phyloP scores from a whole-genome alignment of 2,113 vertebrate species.

The Rhinopomastus cyanomelas region DNA sequence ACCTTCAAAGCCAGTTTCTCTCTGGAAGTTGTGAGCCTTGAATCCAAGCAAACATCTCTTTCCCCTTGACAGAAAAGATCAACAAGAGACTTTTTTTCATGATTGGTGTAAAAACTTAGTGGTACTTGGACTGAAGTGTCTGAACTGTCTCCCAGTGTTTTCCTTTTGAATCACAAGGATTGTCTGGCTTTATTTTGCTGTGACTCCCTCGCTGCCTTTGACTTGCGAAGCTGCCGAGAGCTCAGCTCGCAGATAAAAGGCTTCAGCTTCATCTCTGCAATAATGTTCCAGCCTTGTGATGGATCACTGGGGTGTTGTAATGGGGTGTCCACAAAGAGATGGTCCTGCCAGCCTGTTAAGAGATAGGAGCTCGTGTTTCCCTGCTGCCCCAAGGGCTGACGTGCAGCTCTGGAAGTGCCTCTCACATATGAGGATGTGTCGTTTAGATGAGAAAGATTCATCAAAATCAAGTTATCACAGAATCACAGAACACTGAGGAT shows the following conservation, averaged over 20 bases:
- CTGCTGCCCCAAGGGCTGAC: too few species aligned
- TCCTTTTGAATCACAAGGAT: neutral
- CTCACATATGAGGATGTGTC: too few species aligned
- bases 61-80: neutral
- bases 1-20: neutral
- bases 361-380: neutral
- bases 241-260: neutral
- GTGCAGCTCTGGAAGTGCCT: too few species aligned
- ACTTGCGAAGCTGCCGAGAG: neutral
- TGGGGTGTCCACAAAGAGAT: accelerated
- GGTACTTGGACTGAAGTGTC: neutral
- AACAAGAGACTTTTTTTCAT: neutral
- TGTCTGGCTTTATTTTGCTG: neutral
- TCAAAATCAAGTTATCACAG: too few species aligned
- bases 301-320: neutral
- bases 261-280: neutral
- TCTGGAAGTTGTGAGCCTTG: neutral
- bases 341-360: neutral
- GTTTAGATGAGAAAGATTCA: too few species aligned
- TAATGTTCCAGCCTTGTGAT: neutral
- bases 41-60: neutral
- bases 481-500: too few species aligned
- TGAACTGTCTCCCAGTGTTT: neutral
- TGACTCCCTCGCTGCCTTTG: neutral
- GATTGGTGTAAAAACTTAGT: neutral